Evolutionary conservation across 2,797 vertebrate genomes (phyloP).

Genomic region (Cottoperca gobio): DNA sequence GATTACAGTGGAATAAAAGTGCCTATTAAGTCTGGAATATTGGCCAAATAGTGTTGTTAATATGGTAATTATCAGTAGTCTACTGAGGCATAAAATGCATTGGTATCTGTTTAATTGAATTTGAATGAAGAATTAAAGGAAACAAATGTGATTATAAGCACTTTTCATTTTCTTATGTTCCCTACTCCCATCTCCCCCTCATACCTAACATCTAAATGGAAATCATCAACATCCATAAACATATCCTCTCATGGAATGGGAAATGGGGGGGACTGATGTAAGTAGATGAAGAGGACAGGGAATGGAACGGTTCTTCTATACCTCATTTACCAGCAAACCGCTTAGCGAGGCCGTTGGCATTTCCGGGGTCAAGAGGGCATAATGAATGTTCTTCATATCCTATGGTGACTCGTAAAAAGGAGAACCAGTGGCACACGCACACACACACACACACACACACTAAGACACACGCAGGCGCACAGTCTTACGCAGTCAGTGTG

Average conservation of each 20-base stretch:
- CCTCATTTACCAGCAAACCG: conserved; percentile 87
- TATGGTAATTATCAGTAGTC: conserved; percentile 3
- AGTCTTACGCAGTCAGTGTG: conserved; percentile 51
- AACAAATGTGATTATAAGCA: conserved; percentile 25
- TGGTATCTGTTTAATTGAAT: conserved; percentile 20
- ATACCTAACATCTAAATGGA: conserved; percentile 68
- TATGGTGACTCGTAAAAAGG: conserved; percentile 67
- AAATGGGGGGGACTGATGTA: conserved; percentile 76
- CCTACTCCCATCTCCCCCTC: conserved; percentile 44
- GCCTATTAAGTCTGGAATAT: conserved; percentile 15
- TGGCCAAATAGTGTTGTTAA: conserved; percentile 18
- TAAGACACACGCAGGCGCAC: conserved; percentile 1
- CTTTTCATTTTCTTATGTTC: conserved; percentile 52
- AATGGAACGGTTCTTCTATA: conserved; percentile 79
- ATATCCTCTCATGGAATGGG: conserved; percentile 81
- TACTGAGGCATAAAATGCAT: background rate
- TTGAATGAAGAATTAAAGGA: conserved; percentile 5
- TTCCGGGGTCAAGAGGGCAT: conserved; percentile 84
- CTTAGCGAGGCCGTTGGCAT: conserved; percentile 84
- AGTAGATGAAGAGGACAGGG: conserved; percentile 78
- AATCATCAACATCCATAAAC: conserved; percentile 73
- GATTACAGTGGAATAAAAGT: conserved; percentile 33
- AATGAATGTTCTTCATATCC: conserved; percentile 73
- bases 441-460: conserved; percentile 1
- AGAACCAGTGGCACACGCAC: conserved; percentile 55